Conservation (phyloP, 2,113 vertebrate species). For the Stegastes partitus region DNA sequence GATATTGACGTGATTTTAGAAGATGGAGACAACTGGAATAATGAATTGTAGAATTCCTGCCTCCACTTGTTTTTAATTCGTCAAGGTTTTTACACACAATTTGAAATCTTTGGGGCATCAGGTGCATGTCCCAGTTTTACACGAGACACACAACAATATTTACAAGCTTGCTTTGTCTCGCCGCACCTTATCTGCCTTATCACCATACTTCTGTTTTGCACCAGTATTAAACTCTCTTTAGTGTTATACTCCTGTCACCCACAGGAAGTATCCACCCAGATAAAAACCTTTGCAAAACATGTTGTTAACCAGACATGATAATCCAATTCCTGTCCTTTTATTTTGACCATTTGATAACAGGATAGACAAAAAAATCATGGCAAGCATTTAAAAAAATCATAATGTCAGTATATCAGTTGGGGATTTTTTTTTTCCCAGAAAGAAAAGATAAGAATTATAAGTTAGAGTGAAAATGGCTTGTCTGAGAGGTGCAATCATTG, state of each 20-base stretch:
- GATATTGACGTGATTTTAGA: too few species aligned
- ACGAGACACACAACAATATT: background rate
- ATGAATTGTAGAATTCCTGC: background rate
- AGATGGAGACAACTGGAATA: background rate
- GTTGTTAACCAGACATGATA: slow-evolving; percentile 25
- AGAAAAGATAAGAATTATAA: background rate
- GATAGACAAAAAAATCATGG: background rate
- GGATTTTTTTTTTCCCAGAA: background rate
- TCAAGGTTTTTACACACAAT: background rate
- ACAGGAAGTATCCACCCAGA: slow-evolving; percentile 66
- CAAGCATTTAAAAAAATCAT: background rate
- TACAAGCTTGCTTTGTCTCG: background rate
- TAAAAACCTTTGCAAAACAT: slow-evolving; percentile 27
- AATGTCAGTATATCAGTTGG: background rate
- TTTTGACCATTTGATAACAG: slow-evolving; percentile 5
- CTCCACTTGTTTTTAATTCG: background rate
- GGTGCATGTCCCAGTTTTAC: background rate
- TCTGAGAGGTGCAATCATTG: background rate
- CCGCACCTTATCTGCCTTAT: slow-evolving; percentile 6
- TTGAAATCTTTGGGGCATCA: background rate
- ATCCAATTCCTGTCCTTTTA: slow-evolving; percentile 19
- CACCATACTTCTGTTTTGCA: slow-evolving; percentile 9
- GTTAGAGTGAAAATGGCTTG: background rate
- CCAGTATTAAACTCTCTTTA: background rate
- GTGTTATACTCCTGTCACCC: slow-evolving; percentile 16